phyloP scores from a whole-genome alignment of 2,888 invertebrate genomes.

The Tipula helvola region DNA sequence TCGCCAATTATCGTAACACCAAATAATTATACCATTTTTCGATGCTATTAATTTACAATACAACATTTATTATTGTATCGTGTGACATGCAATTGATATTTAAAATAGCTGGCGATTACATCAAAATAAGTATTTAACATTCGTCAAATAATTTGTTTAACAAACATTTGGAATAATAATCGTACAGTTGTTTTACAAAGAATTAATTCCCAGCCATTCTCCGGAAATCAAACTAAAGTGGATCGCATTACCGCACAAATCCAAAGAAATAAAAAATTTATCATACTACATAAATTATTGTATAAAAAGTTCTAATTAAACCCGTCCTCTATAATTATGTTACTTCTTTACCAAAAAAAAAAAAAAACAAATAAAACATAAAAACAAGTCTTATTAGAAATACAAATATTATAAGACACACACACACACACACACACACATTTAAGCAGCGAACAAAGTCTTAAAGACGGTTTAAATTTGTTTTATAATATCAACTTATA shows the following conservation, averaged over 20 bases:
- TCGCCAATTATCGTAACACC: too few species aligned
- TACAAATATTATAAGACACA: neutral
- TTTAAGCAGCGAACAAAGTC: neutral
- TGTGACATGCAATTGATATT: neutral
- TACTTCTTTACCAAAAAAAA: neutral
- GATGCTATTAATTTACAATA: neutral
- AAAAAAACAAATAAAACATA: neutral
- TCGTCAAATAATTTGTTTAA: neutral
- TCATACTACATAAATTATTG: too few species aligned
- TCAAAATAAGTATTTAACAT: neutral
- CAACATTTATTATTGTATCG: neutral
- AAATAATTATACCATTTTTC: neutral
- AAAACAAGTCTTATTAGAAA: neutral
- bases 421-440: neutral
- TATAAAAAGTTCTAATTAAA: neutral
- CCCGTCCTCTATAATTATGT: neutral
- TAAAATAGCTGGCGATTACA: neutral
- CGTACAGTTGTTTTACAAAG: neutral
- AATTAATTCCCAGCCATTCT: neutral
- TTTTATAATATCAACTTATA: too few species aligned
- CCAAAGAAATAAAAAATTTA: neutral
- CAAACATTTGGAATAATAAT: neutral
- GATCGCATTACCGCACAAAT: neutral
- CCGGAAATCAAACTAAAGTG: neutral
- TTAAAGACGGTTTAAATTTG: neutral